Percentiles rank a stretch among this genome's conserved stretches.
Evolutionary conservation across 64 coral and sea anemone genomes (phyloP).

Genomic region (Montipora cactus): DNA sequence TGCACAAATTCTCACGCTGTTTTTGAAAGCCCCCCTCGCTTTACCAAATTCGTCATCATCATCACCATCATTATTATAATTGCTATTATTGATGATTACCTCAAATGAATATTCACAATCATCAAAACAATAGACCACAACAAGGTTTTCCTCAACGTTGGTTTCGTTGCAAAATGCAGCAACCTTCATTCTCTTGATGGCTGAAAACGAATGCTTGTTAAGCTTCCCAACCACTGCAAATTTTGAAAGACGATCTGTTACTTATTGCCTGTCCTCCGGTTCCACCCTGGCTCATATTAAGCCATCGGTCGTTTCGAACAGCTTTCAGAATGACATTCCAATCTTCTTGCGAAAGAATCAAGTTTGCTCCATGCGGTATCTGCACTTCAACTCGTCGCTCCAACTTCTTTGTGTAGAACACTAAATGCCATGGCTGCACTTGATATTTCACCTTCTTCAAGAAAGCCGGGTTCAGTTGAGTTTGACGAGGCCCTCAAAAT

Average conservation of each 20-base stretch:
- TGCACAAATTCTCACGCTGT: too few species aligned
- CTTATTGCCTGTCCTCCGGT: neutral
- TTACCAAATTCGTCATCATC: too few species aligned
- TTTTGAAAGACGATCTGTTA: constrained; percentile 24
- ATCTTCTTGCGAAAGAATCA: neutral
- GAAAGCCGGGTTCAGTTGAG: neutral
- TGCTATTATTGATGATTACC: neutral
- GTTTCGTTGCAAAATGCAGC: constrained; percentile 1
- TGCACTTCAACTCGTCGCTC: constrained; percentile 14
- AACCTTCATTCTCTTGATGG: constrained; percentile 54
- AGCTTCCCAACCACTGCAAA: constrained; percentile 55
- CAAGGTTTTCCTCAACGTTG: constrained; percentile 15
- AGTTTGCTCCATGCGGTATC: constrained; percentile 44
- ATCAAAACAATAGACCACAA: constrained; percentile 35
- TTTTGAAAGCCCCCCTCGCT: too few species aligned
- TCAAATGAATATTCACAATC: constrained; percentile 39
- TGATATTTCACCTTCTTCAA: constrained; percentile 17
- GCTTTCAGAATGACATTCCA: constrained; percentile 40
- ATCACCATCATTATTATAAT: too few species aligned
- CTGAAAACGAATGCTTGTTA: neutral
- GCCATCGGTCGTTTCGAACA: neutral
- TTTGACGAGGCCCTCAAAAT: neutral
- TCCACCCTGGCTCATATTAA: neutral
- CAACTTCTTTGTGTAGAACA: neutral
- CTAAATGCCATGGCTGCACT: constrained; percentile 31